Percentiles rank a stretch among this genome's conserved stretches.
These are phyloP conservation scores for Lithophane leautieri DNA, from an alignment of 2,888 invertebrate species.

Conservation along the genomic window DNA sequence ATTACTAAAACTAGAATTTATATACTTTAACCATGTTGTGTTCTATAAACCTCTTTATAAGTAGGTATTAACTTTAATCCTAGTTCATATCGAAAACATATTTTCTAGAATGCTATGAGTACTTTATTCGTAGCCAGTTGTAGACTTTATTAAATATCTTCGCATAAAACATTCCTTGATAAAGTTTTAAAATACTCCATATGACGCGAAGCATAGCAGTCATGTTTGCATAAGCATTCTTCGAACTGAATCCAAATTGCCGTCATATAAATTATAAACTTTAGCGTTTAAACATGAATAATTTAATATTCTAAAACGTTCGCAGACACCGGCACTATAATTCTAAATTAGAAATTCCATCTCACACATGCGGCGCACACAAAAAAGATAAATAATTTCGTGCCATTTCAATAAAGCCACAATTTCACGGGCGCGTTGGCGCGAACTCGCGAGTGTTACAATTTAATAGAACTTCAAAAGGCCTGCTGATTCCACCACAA, in stretches of 20 bases:
- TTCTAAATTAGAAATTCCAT: constrained; percentile 68
- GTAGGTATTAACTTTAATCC: neutral
- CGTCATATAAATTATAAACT: constrained; percentile 59
- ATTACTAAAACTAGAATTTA: neutral
- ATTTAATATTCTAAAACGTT: constrained; percentile 61
- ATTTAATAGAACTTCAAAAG: constrained; percentile 90
- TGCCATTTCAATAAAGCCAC: constrained; percentile 88
- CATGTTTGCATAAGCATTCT: constrained; percentile 50
- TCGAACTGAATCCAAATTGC: constrained; percentile 51
- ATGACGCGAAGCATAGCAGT: constrained; percentile 40
- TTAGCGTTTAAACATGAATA: constrained; percentile 51
- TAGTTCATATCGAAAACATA: constrained; percentile 19
- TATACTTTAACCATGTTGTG: neutral
- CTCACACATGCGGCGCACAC: constrained; percentile 66
- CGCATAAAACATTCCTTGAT: constrained; percentile 47
- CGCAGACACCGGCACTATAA: constrained; percentile 53
- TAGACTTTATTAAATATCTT: constrained; percentile 57
- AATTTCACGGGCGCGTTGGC: constrained; percentile 89
- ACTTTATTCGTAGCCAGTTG: constrained; percentile 21
- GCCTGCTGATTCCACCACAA: constrained; percentile 89
- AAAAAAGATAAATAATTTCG: constrained; percentile 83
- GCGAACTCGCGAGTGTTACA: constrained; percentile 88
- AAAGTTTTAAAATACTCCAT: constrained; percentile 51
- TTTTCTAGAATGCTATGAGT: constrained; percentile 1
- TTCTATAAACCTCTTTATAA: neutral